Evolutionary conservation across 2,113 vertebrate species (phyloP).

Genomic region (Helogale parvula): DNA sequence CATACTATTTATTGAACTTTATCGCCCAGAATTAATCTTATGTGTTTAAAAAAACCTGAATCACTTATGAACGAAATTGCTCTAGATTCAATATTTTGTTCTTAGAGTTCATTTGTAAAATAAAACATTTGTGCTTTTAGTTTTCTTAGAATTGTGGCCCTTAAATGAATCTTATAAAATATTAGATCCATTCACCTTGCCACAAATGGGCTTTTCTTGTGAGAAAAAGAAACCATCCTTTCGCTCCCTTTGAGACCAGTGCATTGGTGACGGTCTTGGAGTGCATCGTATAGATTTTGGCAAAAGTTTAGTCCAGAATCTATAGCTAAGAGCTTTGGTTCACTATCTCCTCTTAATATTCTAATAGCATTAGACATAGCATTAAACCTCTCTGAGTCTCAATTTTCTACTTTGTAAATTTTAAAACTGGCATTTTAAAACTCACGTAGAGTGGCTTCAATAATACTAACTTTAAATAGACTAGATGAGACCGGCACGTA

Average conservation of each 20-base stretch:
- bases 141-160: neutral
- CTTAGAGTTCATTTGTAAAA: conserved; percentile 50
- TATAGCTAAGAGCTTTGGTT: neutral
- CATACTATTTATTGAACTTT: conserved; percentile 61
- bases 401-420: neutral
- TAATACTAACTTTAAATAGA: neutral
- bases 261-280: neutral
- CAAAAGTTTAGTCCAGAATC: neutral
- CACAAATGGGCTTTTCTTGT: neutral
- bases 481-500: neutral
- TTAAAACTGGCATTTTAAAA: neutral
- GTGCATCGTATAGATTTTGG: neutral
- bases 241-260: neutral
- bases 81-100: conserved; percentile 52
- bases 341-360: neutral
- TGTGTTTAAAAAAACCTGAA: conserved; percentile 51
- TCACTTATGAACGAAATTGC: conserved; percentile 26
- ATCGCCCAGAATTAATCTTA: conserved; percentile 48
- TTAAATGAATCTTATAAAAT: conserved; percentile 4
- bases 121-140: conserved; percentile 58
- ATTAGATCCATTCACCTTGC: neutral
- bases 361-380: neutral
- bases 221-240: neutral
- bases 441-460: neutral
- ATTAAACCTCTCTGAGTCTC: neutral